phyloP scores from a whole-genome alignment of 2,888 invertebrate genomes.

The Philhelius pedissequus region DNA sequence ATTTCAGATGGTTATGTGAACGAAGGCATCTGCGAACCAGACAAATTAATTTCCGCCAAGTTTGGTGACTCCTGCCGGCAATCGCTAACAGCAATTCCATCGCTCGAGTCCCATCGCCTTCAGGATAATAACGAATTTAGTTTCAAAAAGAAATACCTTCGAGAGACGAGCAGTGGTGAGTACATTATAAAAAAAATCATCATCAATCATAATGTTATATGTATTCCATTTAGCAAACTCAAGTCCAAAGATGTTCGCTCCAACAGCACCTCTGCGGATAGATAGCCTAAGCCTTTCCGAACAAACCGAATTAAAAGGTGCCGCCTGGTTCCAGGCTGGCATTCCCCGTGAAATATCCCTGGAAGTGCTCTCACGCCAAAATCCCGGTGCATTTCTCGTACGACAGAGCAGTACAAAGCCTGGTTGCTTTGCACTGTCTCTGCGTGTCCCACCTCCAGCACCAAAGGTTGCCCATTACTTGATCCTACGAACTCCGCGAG shows the following conservation, averaged over 20 bases:
- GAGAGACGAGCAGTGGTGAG: slow-evolving; percentile 79
- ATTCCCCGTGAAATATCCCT: slow-evolving; percentile 96
- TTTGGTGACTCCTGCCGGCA: slow-evolving; percentile 79
- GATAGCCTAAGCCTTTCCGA: slow-evolving; percentile 85
- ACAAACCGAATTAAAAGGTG: slow-evolving; percentile 90
- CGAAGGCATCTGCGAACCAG: slow-evolving; percentile 86
- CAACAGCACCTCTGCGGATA: slow-evolving; percentile 78
- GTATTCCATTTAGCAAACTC: slow-evolving; percentile 75
- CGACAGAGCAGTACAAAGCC: slow-evolving; percentile 96
- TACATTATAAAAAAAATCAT: not conserved
- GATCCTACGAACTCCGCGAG: slow-evolving; percentile 91
- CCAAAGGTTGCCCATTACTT: slow-evolving; percentile 93
- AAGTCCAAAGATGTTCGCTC: slow-evolving; percentile 80
- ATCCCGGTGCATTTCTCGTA: slow-evolving; percentile 96
- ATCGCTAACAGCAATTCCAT: slow-evolving; percentile 77
- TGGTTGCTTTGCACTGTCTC: slow-evolving; percentile 95
- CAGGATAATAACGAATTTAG: slow-evolving; percentile 76
- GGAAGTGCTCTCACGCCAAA: slow-evolving; percentile 93
- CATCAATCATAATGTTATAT: slow-evolving; percentile 8
- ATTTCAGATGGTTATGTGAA: slow-evolving; percentile 89
- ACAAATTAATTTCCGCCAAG: slow-evolving; percentile 79
- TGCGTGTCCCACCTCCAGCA: slow-evolving; percentile 94
- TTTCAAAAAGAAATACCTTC: slow-evolving; percentile 77
- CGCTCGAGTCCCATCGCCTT: slow-evolving; percentile 73
- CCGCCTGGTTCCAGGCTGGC: slow-evolving; percentile 98